Percentiles rank a stretch among this genome's conserved stretches.
Evolutionary conservation across 1,140 invertebrate genomes (phyloP).

Genomic region (Spodoptera frugiperda): DNA sequence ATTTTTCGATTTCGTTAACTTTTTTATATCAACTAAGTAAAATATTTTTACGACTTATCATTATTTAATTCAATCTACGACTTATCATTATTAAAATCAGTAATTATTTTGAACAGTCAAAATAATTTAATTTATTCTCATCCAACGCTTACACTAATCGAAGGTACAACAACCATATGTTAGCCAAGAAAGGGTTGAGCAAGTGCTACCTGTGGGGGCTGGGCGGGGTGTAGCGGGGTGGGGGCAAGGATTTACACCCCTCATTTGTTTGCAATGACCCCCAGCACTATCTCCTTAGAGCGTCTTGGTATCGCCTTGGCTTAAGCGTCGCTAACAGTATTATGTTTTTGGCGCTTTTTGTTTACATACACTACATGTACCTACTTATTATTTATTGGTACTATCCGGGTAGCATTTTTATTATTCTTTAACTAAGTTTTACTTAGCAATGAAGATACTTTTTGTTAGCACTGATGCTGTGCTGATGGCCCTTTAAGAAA

Average conservation of each 20-base stretch:
- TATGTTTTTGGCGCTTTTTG: conserved; percentile 42
- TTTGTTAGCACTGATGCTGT: too few relatives aligned
- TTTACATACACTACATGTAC: not conserved
- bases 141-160: conserved; percentile 19
- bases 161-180: conserved; percentile 64
- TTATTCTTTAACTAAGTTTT: too few relatives aligned
- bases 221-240: conserved; percentile 49
- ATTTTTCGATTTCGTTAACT: too few relatives aligned
- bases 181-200: conserved; percentile 84
- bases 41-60: too few relatives aligned
- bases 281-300: conserved; percentile 75
- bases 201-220: conserved; percentile 71
- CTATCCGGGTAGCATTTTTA: too few relatives aligned
- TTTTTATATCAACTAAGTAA: too few relatives aligned
- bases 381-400: not conserved
- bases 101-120: not conserved
- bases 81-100: too few relatives aligned
- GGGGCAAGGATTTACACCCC: conserved; percentile 78
- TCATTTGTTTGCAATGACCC: conserved; percentile 86
- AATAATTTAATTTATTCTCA: not conserved
- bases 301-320: conserved; percentile 72
- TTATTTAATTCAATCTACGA: too few relatives aligned
- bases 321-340: conserved; percentile 64
- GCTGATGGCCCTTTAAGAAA: too few relatives aligned
- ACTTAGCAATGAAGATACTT: too few relatives aligned